Percentiles rank a stretch among this genome's conserved stretches.
These are phyloP conservation scores for Petrosia ficiformis DNA, from an alignment of 37 sponge, comb jelly and placozoan genomes.

Conservation along the genomic window DNA sequence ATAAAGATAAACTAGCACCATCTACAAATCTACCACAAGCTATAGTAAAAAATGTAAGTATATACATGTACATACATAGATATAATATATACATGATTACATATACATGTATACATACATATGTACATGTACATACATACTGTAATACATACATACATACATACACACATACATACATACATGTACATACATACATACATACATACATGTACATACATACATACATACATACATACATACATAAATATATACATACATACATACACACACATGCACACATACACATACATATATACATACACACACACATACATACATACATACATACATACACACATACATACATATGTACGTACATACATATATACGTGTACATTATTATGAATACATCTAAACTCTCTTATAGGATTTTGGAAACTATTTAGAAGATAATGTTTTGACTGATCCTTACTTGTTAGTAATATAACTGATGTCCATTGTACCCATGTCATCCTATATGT, in stretches of 20 bases:
- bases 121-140: neutral
- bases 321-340: neutral
- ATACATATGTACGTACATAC: neutral
- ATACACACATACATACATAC: neutral
- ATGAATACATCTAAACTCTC: neutral
- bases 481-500: no score
- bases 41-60: no score
- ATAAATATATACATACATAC: neutral
- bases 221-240: neutral
- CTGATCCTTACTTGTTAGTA: no score
- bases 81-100: neutral
- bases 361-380: neutral
- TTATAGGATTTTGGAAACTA: neutral
- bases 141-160: neutral
- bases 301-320: neutral
- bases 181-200: neutral
- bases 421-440: no score
- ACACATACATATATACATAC: neutral
- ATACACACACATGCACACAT: neutral
- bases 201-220: neutral
- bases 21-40: no score
- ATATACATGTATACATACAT: neutral
- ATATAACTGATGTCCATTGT: no score
- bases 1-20: no score
- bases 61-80: no score